phyloP scores from a whole-genome alignment of 2,113 vertebrate species.

The Hippocampus guttulatus region DNA sequence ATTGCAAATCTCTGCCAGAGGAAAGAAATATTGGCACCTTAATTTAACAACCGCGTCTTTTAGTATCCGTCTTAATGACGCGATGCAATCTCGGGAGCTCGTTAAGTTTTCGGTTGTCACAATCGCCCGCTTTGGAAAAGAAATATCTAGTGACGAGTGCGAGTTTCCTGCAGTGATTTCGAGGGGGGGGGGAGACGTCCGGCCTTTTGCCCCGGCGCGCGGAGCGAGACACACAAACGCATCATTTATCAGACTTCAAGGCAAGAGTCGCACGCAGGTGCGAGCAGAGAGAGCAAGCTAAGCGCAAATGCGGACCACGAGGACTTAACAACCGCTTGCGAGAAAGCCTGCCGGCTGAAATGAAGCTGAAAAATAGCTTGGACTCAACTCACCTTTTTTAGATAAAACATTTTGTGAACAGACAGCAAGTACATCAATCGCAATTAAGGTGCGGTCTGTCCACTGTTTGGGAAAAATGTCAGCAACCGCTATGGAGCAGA shows the following conservation, averaged over 20 bases:
- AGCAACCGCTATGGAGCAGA: conserved; percentile 37
- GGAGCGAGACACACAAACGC: conserved; percentile 1
- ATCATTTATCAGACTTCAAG: conserved; percentile 11
- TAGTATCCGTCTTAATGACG: background rate
- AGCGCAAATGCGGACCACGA: background rate
- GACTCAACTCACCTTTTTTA: background rate
- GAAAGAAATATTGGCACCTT: background rate
- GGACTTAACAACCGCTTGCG: background rate
- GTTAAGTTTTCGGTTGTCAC: background rate
- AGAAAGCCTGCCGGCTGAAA: background rate
- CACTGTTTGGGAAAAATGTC: background rate
- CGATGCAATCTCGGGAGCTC: background rate
- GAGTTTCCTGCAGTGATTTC: background rate
- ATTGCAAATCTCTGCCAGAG: background rate
- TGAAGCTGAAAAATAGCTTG: background rate
- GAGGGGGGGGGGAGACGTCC: background rate
- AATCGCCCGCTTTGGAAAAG: background rate
- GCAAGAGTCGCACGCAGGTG: conserved; percentile 1
- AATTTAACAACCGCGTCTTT: background rate
- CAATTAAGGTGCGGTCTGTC: background rate
- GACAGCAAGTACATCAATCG: background rate
- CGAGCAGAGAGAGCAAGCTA: conserved; percentile 4
- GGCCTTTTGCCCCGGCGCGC: background rate
- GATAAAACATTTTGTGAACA: background rate
- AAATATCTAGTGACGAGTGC: background rate